A percentile compares a stretch with the other conserved stretches of the same genome.
These are phyloP conservation scores for Rhabdomys dilectus DNA, from an alignment of 2,113 vertebrate species.

Conservation along the genomic window DNA sequence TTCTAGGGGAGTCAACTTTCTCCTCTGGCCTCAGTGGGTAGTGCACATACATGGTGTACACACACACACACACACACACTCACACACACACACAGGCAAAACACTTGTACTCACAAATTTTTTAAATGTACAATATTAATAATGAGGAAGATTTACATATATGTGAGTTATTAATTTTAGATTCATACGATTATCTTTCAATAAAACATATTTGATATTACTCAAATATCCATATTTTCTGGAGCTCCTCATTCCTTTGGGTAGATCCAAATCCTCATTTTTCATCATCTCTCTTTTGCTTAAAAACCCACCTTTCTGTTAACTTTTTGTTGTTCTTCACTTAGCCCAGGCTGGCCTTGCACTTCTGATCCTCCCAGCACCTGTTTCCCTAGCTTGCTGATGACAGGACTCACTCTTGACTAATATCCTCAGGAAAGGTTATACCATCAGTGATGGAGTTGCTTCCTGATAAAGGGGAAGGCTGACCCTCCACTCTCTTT, in stretches of 20 bases:
- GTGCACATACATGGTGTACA: not conserved
- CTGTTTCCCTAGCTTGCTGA: not conserved
- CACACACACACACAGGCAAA: not conserved
- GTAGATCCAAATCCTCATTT: not conserved
- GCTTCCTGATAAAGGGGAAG: not conserved
- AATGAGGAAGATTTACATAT: not conserved
- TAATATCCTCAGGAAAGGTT: not conserved
- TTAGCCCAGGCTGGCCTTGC: not conserved
- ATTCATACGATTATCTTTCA: not conserved
- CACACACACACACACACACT: not conserved
- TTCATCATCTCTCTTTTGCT: not conserved
- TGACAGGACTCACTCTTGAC: not conserved
- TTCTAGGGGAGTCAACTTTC: not conserved
- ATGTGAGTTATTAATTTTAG: not conserved
- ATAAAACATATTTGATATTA: not conserved
- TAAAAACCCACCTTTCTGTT: not conserved
- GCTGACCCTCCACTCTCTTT: not conserved
- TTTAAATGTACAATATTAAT: not conserved
- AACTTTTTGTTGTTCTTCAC: not conserved
- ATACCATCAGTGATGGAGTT: not conserved
- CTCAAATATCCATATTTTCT: not conserved
- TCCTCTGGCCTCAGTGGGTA: not conserved
- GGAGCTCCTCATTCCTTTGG: not conserved
- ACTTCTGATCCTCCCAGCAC: not conserved
- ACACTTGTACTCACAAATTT: not conserved